Evolutionary conservation across 1,140 invertebrate species (phyloP).

Genomic region (Leptinotarsa texana): DNA sequence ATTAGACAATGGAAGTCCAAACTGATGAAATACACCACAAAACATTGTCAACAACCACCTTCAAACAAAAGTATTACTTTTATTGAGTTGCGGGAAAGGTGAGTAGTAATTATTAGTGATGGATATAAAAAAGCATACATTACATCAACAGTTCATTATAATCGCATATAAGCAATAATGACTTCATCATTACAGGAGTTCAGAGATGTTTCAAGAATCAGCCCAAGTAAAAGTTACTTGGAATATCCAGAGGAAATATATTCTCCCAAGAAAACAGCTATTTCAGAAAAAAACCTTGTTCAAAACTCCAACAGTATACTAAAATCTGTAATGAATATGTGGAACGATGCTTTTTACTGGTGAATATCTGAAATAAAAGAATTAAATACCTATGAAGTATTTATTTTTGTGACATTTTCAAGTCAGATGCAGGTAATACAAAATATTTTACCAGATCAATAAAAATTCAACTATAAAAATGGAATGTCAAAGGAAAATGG

Average conservation of each 20-base stretch:
- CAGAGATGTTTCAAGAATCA: conserved; percentile 27
- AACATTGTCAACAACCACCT: too few relatives aligned
- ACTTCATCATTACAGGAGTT: conserved; percentile 29
- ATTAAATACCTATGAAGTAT: not conserved
- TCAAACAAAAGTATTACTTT: too few relatives aligned
- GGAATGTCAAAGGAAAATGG: conserved; percentile 7
- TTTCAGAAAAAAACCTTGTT: conserved; percentile 12
- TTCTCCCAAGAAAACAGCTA: conserved; percentile 26
- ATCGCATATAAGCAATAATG: not conserved
- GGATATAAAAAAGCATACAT: not conserved
- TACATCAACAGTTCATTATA: not conserved
- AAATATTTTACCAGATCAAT: not conserved
- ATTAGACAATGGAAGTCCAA: too few relatives aligned
- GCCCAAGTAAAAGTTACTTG: conserved; percentile 20
- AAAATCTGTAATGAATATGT: conserved; percentile 33
- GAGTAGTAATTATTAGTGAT: not conserved
- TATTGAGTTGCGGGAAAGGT: not conserved
- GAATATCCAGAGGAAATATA: conserved; percentile 39
- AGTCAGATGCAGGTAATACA: conserved; percentile 17
- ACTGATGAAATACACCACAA: too few relatives aligned
- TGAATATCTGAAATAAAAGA: conserved; percentile 16
- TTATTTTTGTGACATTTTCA: not conserved
- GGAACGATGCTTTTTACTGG: conserved; percentile 43
- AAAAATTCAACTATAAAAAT: not conserved
- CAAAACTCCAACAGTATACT: conserved; percentile 27